These are phyloP conservation scores for Poeciliopsis turrubarensis DNA, from an alignment of 2,113 vertebrate genomes.

Conservation along the genomic window DNA sequence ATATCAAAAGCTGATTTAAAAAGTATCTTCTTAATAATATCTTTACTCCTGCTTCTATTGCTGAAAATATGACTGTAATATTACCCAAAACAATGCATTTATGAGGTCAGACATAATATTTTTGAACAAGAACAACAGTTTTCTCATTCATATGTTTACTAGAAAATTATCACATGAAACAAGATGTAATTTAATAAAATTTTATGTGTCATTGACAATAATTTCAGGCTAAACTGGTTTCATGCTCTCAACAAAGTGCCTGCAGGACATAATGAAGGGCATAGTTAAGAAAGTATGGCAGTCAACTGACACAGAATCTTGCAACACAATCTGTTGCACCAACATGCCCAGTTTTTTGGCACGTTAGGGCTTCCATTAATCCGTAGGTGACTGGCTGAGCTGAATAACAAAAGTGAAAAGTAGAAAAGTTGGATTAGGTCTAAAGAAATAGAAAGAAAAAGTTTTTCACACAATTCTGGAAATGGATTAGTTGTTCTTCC, in stretches of 20 bases:
- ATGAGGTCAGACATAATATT: background rate
- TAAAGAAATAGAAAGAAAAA: background rate
- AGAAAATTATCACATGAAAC: background rate
- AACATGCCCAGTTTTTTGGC: background rate
- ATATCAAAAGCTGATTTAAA: too few species aligned
- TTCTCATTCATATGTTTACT: background rate
- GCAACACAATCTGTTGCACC: background rate
- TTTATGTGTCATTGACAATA: too few species aligned
- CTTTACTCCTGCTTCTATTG: too few species aligned
- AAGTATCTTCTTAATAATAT: too few species aligned
- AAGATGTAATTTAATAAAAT: background rate
- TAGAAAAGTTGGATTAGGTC: background rate
- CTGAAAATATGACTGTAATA: too few species aligned
- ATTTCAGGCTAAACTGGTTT: background rate
- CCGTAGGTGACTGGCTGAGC: too few species aligned
- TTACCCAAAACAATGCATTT: background rate
- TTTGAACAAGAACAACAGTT: background rate
- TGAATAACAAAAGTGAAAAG: too few species aligned
- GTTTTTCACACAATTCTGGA: background rate
- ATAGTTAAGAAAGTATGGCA: background rate
- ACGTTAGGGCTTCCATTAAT: background rate
- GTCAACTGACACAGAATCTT: background rate
- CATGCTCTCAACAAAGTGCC: background rate
- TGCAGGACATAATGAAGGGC: background rate
- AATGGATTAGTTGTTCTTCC: too few species aligned